Base-by-base conservation (phyloP, 2,888 invertebrate genomes). In the Linnaemya vulpina region DNA sequence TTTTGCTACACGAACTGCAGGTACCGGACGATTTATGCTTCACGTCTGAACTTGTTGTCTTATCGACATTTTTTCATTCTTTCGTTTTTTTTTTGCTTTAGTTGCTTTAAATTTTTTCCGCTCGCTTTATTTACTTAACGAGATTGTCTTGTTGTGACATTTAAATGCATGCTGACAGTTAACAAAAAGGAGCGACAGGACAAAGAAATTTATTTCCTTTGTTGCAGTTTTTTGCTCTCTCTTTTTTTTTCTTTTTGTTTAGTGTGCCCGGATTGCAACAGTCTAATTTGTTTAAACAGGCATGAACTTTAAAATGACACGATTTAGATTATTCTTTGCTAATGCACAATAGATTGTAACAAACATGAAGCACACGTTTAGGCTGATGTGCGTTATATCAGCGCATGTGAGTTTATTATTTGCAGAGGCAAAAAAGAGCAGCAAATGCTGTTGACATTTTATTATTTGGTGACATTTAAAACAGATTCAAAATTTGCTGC, bases 221-320 rank as follows among this genome's bases (percentile, higher is more conserved):
- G 53, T 53, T 53, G 11, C 3, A 30, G 5, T 68, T 10, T 20
- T 13, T 7, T 15, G 10, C 40, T 40, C 13, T 10, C 10, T 38
- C 10, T 35, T 10, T 62, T 20, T 25, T 43, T 43, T 51, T 11
- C 8, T 55, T 40, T 46, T 53, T 20, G 17, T 53, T 30, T 17
- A 51, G 1, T 8, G 20, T 0, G 17, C 10, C 10, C 22, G 22
- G 7, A 10, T 53, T 70, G 15, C 30, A 65, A 13, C 65, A 65
- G 25, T 74, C n/a, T 43, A 60, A 68, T 60, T 68, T 68, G 49
- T 77, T 68, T 68, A 68, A 68, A 30, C 38, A 68, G 10, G 46
- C 65, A 38, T 79, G 73, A 73, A 73, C 79, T 79, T 79, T 79
- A 38, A 65, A 73, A 65, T 30, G 38, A 79, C 79, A 79, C 71